These are phyloP conservation scores for Ephydatia muelleri DNA, from an alignment of 37 sponge, comb jelly and placozoan genomes.

Conservation along the genomic window DNA sequence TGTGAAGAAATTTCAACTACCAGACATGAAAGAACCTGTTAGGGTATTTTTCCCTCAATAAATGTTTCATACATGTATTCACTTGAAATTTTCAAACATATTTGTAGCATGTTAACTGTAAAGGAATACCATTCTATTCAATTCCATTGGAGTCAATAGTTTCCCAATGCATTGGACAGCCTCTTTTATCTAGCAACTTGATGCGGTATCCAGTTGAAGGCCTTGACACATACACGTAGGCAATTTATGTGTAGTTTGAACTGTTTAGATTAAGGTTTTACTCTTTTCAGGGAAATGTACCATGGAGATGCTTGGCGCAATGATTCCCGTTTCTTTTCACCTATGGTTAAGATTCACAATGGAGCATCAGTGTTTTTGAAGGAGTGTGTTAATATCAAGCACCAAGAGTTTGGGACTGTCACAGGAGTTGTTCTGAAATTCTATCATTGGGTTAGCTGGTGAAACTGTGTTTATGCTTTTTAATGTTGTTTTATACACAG, in stretches of 20 bases:
- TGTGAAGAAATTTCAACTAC: too few species aligned
- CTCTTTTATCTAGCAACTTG: too few species aligned
- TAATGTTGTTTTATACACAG: background rate
- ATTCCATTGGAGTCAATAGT: background rate
- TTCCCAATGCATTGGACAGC: background rate
- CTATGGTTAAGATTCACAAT: background rate
- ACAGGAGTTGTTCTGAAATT: too few species aligned
- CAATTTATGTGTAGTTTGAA: background rate
- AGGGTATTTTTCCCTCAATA: background rate
- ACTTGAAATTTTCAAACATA: background rate
- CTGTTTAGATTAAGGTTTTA: background rate
- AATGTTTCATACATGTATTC: background rate
- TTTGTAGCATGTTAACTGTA: background rate
- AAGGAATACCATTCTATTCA: background rate
- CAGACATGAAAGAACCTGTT: background rate
- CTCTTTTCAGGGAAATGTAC: conserved; percentile 8
- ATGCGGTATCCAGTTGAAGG: conserved; percentile 15
- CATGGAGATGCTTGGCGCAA: conserved; percentile 13
- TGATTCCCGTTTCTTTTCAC: background rate
- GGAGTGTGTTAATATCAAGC: background rate
- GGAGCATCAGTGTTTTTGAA: background rate
- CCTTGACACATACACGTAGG: background rate
- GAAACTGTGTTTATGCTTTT: background rate
- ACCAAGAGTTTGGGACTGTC: background rate
- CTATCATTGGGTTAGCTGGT: background rate